Evolutionary conservation across 2,888 invertebrate genomes (phyloP).

Genomic region (Diabrotica balteata): DNA sequence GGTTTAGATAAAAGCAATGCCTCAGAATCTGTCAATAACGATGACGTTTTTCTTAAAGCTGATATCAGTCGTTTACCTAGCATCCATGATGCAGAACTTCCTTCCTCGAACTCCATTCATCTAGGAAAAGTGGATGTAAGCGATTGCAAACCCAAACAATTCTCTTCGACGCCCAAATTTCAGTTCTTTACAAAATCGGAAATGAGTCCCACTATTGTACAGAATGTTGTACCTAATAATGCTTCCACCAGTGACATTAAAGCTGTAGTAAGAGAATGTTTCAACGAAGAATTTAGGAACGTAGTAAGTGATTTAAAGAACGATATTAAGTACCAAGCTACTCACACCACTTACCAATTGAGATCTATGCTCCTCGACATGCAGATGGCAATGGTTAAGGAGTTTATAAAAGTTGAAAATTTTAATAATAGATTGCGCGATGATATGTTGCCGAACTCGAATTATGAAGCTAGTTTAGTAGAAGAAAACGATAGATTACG

Average conservation of each 20-base stretch:
- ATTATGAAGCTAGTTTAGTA: constrained; percentile 56
- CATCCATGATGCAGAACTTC: constrained; percentile 18
- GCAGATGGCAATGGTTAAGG: constrained; percentile 53
- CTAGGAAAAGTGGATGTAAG: background rate
- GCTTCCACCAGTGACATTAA: constrained; percentile 20
- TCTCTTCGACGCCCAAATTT: constrained; percentile 40
- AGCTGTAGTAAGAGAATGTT: constrained; percentile 31
- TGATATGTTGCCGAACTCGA: constrained; percentile 54
- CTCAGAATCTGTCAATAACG: constrained; percentile 26
- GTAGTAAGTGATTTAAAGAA: constrained; percentile 43
- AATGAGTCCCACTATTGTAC: background rate
- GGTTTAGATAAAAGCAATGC: constrained; percentile 43
- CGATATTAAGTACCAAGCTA: constrained; percentile 46
- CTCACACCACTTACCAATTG: constrained; percentile 44
- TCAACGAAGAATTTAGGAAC: constrained; percentile 44
- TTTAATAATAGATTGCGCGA: constrained; percentile 43
- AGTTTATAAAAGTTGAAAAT: constrained; percentile 53
- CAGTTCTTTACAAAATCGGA: background rate
- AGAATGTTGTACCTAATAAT: constrained; percentile 19
- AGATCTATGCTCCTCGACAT: constrained; percentile 50
- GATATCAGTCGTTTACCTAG: constrained; percentile 15
- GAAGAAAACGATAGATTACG: constrained; percentile 64
- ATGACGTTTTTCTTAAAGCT: constrained; percentile 19
- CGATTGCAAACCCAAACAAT: constrained; percentile 34
- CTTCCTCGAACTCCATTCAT: constrained; percentile 10